Evolutionary conservation across 2,797 vertebrate species (phyloP), one percentile per base, ranked within the genome.

Genomic region (Oreochromis mossambicus): DNA sequence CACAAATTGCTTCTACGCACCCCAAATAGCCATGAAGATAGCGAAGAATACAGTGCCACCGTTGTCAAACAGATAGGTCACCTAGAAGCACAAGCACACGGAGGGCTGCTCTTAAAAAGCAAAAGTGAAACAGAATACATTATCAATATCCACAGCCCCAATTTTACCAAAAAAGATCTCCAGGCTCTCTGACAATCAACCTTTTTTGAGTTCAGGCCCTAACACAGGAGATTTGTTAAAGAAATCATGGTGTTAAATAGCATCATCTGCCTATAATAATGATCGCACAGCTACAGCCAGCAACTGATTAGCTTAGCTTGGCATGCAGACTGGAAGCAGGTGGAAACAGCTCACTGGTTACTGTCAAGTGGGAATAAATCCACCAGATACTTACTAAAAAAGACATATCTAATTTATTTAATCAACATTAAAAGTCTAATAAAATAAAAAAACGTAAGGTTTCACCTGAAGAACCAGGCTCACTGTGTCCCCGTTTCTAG

Each of bases 11-110:
- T 84, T 41, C 21, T 75, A 94, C 98, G 95, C 96, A 99, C 99
- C 99, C 99, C 99, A 99, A 92, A 99, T 99, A 89, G 99, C 99
- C 99, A 99, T 99, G 96, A 99, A 99, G 95, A 99, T 99, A 48
- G 99, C 99, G 86, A 99, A 99, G 96, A 99, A 99, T 86, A 99
- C 99, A 43, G 99, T 99, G 46, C 99, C 99, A 83, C 99, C 98
- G 4, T 99, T 99, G 94, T 99, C 99, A 96, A 99, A 99, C 85
- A 99, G 96, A 95, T 98, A 97, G 38, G 99, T 99, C 90, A 99
- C 98, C 99, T 99, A 88, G 63, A 92, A 89, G 91, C 52, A 91
- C 51, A 92, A 85, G 29, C 63, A 90, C 34, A 91, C 1, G 15
- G 78, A 26, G 19, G 12, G 36, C 52, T 63, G 75, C 48, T 51